Percentiles rank a stretch among this genome's conserved stretches.
These are phyloP conservation scores for Melanogrammus aeglefinus DNA, from an alignment of 2,797 vertebrate species.

Conservation along the genomic window DNA sequence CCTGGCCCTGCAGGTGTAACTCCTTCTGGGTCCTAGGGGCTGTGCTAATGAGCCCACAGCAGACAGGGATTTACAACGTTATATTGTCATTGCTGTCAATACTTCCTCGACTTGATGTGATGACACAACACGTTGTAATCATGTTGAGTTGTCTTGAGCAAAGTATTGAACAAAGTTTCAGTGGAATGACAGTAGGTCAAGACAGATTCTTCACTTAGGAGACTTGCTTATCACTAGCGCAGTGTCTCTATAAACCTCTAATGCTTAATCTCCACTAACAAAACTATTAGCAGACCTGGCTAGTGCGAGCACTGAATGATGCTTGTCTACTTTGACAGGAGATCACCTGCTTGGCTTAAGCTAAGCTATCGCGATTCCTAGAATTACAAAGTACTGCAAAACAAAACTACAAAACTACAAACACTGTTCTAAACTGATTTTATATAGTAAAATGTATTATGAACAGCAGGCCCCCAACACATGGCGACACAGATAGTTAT, in stretches of 20 bases:
- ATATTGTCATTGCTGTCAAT: not conserved
- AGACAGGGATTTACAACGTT: not conserved
- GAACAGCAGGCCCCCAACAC: not conserved
- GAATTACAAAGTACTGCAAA: not conserved
- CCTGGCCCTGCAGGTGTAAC: not conserved
- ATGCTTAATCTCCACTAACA: constrained; percentile 56
- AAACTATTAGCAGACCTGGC: constrained; percentile 51
- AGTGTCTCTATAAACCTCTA: constrained; percentile 37
- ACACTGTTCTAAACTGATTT: not conserved
- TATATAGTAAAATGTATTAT: not conserved
- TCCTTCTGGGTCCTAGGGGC: not conserved
- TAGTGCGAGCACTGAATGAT: constrained; percentile 27
- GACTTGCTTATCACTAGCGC: not conserved
- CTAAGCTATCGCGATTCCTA: not conserved
- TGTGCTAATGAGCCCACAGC: not conserved
- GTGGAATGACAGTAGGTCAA: constrained; percentile 36
- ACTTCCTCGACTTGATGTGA: too few species aligned
- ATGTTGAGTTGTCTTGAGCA: not conserved
- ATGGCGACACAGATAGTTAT: not conserved
- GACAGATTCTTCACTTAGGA: not conserved
- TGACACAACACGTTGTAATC: too few species aligned
- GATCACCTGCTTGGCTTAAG: not conserved
- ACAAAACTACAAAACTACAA: too few species aligned
- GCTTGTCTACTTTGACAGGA: constrained; percentile 15
- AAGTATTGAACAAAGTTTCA: not conserved